These are phyloP conservation scores for Osmoderma eremita DNA, from an alignment of 2,888 invertebrate genomes.

Conservation along the genomic window DNA sequence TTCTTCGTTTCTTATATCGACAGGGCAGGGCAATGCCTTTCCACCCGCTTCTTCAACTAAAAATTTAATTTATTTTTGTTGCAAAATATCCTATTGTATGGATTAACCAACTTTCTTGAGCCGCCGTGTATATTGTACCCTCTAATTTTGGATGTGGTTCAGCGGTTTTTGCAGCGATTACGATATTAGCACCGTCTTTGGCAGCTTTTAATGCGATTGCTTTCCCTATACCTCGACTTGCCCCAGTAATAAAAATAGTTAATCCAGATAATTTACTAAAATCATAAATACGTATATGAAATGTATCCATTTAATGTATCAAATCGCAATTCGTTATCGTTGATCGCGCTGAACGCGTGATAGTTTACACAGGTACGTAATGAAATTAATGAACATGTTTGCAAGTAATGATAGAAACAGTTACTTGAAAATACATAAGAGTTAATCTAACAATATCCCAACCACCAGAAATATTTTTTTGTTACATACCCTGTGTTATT, in stretches of 20 bases:
- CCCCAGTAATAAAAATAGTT: constrained; percentile 95
- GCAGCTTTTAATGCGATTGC: constrained; percentile 94
- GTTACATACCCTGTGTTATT: constrained; percentile 19
- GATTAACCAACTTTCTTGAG: constrained; percentile 79
- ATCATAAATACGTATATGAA: no score
- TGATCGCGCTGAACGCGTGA: no score
- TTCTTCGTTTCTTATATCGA: constrained; percentile 87
- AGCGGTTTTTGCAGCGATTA: constrained; percentile 92
- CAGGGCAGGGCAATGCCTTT: constrained; percentile 84
- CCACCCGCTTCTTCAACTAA: constrained; percentile 88
- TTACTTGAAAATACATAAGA: no score
- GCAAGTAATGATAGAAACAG: not conserved
- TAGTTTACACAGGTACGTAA: no score
- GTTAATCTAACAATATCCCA: no score
- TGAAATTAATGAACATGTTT: not conserved
- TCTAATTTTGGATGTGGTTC: constrained; percentile 90
- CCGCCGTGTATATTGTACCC: constrained; percentile 91
- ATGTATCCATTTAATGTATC: no score
- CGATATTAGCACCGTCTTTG: constrained; percentile 90
- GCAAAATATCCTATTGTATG: not conserved
- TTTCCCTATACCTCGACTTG: constrained; percentile 95
- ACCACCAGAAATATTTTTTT: no score
- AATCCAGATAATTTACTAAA: constrained; percentile 85
- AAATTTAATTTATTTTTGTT: constrained; percentile 50
- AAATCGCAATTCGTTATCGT: no score